Conservation (phyloP, 2,797 vertebrate genomes). For the Alouatta caraya region DNA sequence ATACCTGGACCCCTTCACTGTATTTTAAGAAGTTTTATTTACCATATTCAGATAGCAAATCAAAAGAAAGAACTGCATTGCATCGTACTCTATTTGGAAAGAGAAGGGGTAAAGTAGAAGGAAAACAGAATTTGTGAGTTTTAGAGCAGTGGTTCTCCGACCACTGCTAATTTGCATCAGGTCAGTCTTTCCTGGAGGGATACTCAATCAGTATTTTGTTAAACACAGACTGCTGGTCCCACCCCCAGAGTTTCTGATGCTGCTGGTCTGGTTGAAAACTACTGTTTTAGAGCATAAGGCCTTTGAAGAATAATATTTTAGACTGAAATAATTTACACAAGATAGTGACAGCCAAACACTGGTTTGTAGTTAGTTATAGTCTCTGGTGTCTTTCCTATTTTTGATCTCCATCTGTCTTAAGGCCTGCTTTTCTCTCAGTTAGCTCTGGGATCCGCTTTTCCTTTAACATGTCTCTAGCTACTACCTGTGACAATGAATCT, state of each 20-base stretch:
- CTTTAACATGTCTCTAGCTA: background rate
- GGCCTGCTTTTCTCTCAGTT: background rate
- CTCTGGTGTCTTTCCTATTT: background rate
- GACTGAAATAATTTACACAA: background rate
- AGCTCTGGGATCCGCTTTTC: background rate
- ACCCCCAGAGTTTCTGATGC: background rate
- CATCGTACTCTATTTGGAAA: background rate
- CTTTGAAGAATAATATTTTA: background rate
- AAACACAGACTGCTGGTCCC: background rate
- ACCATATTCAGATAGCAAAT: background rate
- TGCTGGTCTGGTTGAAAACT: background rate
- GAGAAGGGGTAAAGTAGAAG: fast-evolving
- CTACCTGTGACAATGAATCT: background rate
- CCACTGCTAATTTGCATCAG: background rate
- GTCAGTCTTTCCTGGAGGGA: background rate
- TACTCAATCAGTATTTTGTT: too few species aligned
- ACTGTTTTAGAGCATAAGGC: background rate
- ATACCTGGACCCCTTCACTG: background rate
- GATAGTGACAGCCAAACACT: background rate
- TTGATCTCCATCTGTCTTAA: background rate
- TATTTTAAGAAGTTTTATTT: background rate
- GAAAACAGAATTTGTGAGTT: background rate
- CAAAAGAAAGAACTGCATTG: background rate
- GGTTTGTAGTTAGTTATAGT: background rate
- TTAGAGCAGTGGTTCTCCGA: background rate